A percentile compares a stretch with the other conserved stretches of the same genome.
phyloP scores from a whole-genome alignment of 1,140 invertebrate genomes.

The Matsumurasca onukii region DNA sequence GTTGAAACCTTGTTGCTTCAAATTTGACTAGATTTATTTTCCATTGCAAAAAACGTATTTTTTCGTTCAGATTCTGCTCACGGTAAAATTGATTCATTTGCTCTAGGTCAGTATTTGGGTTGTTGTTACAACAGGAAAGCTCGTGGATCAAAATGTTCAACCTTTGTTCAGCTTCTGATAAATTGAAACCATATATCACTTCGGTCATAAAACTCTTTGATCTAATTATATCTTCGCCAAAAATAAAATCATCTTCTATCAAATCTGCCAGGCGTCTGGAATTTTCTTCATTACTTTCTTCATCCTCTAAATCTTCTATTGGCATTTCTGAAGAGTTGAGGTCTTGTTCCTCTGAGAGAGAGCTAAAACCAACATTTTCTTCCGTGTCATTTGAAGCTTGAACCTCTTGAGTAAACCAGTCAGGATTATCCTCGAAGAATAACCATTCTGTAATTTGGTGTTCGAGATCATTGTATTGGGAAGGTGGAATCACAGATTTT shows the following conservation, averaged over 20 bases:
- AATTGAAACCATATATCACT: not conserved
- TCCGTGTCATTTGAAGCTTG: not conserved
- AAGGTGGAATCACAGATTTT: not conserved
- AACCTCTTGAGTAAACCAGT: not conserved
- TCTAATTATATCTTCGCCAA: not conserved
- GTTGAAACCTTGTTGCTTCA: not conserved
- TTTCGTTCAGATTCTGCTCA: not conserved
- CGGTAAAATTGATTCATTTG: not conserved
- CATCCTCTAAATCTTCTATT: conserved; percentile 53
- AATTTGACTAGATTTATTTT: not conserved
- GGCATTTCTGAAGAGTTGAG: not conserved
- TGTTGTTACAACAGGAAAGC: not conserved
- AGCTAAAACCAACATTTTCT: too few species aligned
- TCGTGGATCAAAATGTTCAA: not conserved
- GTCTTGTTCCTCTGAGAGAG: not conserved
- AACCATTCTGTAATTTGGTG: not conserved
- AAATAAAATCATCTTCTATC: conserved; percentile 4
- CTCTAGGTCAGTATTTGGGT: not conserved
- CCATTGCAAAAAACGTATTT: not conserved
- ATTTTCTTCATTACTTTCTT: conserved; percentile 54
- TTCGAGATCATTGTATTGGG: not conserved
- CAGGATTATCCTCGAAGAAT: not conserved
- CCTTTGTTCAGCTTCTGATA: not conserved
- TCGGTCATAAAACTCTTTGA: not conserved
- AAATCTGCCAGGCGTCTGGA: conserved; percentile 59